Base-by-base conservation (phyloP, 1,140 invertebrate genomes). In the Ostrea denselamellosa region DNA sequence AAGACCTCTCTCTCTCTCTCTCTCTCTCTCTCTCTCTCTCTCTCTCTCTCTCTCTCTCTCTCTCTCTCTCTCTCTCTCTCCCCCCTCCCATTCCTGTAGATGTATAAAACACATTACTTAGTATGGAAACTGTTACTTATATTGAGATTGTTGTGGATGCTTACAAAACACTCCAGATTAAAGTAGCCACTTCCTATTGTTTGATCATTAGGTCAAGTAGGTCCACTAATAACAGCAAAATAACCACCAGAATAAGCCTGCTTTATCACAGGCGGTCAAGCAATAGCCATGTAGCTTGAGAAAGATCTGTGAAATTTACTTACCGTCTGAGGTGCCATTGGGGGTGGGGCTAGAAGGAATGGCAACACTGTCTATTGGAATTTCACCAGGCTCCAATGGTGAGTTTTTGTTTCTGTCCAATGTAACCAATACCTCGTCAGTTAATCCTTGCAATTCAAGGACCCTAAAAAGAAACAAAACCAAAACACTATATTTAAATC, bases 291-390 rank as follows among this genome's bases (percentile, higher is more conserved):
- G 82, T 7, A 52, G 44, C 53, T 22, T 54, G 51, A 83, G 51
- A 83, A 53, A 62, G 8, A 62, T 62, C 56, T 62, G 56, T 83
- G 51, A 22, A 58, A 34, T 85, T 22, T 17, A 86, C 86, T 87
- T 85, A 89, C 88, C 88, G 85, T 89, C 86, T 53, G 83, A 65
- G 83, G 88, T 89, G 86, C 88, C 86, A 87, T 89, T 89, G 65
- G 85, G 52, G 84, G 86, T 54, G 19, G 87, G 81, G 53, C 22
- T 89, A 10, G 71, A 68, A 44, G 28, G 83, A 81, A 77, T 77
- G 25, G 22, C 68, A 34, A 77, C 68, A 28, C 68, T 77, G 68
- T 77, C 68, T 34, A 77, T 77, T 22, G 68, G 68, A 77, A 77
- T 77, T 77, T 77, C 68, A 28, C 68, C 58, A 25, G 54, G 82